These are phyloP conservation scores for Busseola fusca DNA, from an alignment of 2,888 invertebrate species.

Conservation along the genomic window DNA sequence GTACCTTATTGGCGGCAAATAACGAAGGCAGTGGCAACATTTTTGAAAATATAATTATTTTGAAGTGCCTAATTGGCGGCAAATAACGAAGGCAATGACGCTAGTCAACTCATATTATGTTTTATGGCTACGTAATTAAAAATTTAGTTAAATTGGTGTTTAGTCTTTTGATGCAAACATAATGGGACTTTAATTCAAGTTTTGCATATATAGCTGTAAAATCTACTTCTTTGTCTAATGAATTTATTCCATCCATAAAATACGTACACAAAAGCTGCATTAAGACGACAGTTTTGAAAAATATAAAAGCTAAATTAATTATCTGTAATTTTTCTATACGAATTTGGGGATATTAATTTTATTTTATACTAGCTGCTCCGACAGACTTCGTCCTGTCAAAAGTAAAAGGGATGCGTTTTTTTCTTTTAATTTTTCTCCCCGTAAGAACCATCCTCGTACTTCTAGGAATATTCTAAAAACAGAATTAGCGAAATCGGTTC, in stretches of 20 bases:
- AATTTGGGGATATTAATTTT: slow-evolving; percentile 6
- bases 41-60: not conserved
- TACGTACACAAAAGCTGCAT: slow-evolving; percentile 6
- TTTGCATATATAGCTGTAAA: slow-evolving; percentile 7
- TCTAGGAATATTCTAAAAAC: too few relatives aligned
- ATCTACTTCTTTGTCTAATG: not conserved
- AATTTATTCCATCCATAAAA: slow-evolving; percentile 22
- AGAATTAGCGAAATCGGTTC: too few relatives aligned
- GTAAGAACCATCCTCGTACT: too few relatives aligned
- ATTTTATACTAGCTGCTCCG: not conserved
- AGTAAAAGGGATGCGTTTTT: too few relatives aligned
- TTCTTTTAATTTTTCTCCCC: too few relatives aligned
- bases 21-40: not conserved
- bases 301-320: slow-evolving; percentile 5
- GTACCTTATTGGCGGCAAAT: not conserved
- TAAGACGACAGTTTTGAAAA: slow-evolving; percentile 22
- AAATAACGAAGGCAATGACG: not conserved
- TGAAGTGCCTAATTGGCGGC: not conserved
- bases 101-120: not conserved
- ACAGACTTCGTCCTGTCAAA: too few relatives aligned
- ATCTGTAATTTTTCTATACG: not conserved
- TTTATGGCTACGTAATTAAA: not conserved
- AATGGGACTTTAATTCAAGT: slow-evolving; percentile 11
- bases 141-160: not conserved
- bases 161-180: not conserved